A percentile compares a stretch with the other conserved stretches of the same genome.
Conservation (phyloP, 2,888 invertebrate genomes). For the Frankliniella fusca region DNA sequence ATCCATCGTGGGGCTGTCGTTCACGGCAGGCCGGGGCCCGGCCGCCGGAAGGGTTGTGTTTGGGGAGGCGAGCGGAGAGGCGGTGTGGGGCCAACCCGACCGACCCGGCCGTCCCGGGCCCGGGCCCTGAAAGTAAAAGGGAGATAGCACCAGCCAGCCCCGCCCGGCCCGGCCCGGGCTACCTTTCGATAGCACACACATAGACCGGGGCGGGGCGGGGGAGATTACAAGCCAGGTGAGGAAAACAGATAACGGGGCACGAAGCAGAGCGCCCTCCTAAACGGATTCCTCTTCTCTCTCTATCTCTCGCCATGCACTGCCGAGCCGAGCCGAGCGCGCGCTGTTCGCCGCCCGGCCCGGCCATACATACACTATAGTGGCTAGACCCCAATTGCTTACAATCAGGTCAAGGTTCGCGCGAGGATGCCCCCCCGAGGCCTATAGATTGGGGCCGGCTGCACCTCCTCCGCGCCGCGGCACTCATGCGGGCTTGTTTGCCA, state of each 20-base stretch:
- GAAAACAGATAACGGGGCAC: neutral
- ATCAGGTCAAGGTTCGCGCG: neutral
- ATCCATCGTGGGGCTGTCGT: neutral
- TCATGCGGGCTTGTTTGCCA: no score
- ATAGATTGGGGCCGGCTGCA: no score
- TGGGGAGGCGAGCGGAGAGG: neutral
- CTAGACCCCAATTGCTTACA: neutral
- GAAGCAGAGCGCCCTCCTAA: neutral
- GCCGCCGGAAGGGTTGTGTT: conserved; percentile 4
- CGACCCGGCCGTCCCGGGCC: neutral
- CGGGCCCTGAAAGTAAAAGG: neutral
- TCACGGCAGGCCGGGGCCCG: neutral
- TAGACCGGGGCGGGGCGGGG: no score
- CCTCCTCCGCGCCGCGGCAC: no score
- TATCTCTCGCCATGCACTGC: neutral
- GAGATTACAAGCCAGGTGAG: no score
- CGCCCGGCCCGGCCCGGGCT: neutral
- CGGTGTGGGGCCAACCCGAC: neutral
- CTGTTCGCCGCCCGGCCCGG: no score
- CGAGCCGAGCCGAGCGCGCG: neutral
- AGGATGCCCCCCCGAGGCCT: neutral
- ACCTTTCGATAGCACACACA: neutral
- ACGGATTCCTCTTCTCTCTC: neutral
- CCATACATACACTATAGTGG: no score
- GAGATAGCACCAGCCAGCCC: neutral